These are phyloP conservation scores for Lasioglossum pauxillum DNA, from an alignment of 2,888 invertebrate genomes.

Conservation along the genomic window DNA sequence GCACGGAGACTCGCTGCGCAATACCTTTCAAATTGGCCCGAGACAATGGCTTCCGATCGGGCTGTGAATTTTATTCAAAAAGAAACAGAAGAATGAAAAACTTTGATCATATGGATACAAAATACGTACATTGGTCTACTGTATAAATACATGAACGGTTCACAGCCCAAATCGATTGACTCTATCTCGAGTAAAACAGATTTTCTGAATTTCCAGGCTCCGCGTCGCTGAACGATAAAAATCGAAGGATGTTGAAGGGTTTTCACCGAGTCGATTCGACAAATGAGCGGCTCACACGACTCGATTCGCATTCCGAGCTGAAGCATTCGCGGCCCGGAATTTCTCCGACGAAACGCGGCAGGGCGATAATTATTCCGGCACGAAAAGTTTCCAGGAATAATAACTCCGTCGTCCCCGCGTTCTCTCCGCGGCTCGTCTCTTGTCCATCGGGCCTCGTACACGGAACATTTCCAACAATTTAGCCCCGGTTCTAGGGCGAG, in stretches of 20 bases:
- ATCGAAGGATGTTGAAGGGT: neutral
- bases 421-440: constrained; percentile 16
- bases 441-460: constrained; percentile 37
- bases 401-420: constrained; percentile 41
- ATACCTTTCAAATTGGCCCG: neutral
- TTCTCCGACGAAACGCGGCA: constrained; percentile 28
- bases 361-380: constrained; percentile 49
- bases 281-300: neutral
- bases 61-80: no score
- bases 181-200: neutral
- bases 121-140: no score
- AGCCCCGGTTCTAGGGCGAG: constrained; percentile 26
- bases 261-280: neutral
- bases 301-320: neutral
- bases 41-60: no score
- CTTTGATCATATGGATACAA: no score
- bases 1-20: neutral
- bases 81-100: no score
- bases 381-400: constrained; percentile 61
- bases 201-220: neutral
- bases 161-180: no score
- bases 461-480: constrained; percentile 48
- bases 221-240: neutral
- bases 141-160: no score
- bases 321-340: constrained; percentile 34